Conservation (phyloP, 37 sponge, comb jelly and placozoan species). For the Corticium candelabrum region DNA sequence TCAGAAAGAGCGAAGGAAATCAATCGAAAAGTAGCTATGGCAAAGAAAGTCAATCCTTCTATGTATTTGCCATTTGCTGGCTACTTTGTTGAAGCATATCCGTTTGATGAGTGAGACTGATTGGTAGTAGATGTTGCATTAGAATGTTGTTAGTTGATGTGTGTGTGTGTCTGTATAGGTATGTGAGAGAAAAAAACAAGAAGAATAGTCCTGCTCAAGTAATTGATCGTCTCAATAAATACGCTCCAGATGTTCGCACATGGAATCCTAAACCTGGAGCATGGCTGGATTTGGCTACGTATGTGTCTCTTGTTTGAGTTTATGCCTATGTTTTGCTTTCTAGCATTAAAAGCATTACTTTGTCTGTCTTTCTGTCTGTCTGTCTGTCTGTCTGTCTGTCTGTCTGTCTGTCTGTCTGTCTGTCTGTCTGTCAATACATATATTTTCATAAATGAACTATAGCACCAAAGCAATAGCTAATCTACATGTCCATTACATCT, state of each 20-base stretch:
- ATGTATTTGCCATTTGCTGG: background rate
- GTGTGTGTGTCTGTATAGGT: no score
- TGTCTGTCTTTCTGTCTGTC: no score
- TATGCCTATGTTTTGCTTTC: no score
- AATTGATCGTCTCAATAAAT: background rate
- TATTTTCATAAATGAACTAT: no score
- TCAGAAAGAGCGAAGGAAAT: background rate
- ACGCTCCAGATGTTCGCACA: background rate
- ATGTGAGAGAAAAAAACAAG: background rate
- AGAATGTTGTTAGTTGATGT: background rate
- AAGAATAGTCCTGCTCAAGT: background rate
- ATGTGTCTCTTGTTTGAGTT: no score
- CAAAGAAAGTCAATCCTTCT: background rate
- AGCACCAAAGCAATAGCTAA: no score
- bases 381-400: no score
- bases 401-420: no score
- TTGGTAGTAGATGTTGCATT: no score
- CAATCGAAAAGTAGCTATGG: background rate
- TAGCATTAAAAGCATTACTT: no score
- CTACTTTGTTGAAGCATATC: background rate
- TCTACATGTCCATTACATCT: no score
- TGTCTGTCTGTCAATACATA: no score
- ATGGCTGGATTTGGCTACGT: background rate
- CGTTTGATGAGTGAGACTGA: background rate
- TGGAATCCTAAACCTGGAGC: background rate